These are phyloP conservation scores for Spheniscus humboldti DNA, from an alignment of 2,797 vertebrate genomes.

Conservation along the genomic window DNA sequence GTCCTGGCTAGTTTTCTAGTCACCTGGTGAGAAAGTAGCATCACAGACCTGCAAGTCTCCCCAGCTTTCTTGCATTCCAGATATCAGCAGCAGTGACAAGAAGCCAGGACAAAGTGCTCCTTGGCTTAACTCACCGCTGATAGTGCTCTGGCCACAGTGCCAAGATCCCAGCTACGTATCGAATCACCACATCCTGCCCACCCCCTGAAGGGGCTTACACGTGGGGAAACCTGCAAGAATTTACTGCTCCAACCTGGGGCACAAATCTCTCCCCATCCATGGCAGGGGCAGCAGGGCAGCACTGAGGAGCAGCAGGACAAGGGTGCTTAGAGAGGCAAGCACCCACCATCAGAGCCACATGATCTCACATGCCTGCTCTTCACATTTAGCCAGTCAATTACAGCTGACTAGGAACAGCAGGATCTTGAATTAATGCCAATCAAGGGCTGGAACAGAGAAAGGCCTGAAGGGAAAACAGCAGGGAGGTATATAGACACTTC, in stretches of 20 bases:
- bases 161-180: background rate
- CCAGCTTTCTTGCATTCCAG: background rate
- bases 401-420: background rate
- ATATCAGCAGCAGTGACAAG: background rate
- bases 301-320: background rate
- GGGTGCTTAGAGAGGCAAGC: background rate
- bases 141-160: background rate
- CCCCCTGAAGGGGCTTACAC: background rate
- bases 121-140: background rate
- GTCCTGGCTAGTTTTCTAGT: background rate
- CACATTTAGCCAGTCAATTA: background rate
- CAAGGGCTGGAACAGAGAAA: background rate
- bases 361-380: background rate
- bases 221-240: background rate
- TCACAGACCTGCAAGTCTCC: background rate
- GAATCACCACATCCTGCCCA: background rate
- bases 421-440: background rate
- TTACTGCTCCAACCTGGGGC: background rate
- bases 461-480: background rate
- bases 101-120: background rate
- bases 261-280: background rate
- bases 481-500: background rate
- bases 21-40: background rate
- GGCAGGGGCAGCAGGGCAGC: background rate
- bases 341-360: rapidly evolving